Conservation (phyloP, 2,888 invertebrate species). For the Dendrolimus pini region DNA sequence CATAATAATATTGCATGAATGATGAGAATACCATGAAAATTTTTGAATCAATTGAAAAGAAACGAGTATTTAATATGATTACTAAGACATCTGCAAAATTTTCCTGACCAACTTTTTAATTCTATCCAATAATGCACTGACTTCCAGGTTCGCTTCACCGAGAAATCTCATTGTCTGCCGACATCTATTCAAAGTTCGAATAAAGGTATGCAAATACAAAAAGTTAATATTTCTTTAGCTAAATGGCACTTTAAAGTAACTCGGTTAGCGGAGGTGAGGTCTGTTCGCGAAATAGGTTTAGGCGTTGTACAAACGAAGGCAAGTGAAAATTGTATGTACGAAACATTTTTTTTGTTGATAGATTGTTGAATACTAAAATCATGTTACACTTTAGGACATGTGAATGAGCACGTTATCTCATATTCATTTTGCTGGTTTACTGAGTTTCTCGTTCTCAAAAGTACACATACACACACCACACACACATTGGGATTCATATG, state of each 20-base stretch:
- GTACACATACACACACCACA: no score
- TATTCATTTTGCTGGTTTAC: no score
- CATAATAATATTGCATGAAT: no score
- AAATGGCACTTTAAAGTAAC: constrained; percentile 50
- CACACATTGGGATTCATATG: no score
- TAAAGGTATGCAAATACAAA: constrained; percentile 48
- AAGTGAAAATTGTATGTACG: no score
- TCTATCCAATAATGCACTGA: background rate
- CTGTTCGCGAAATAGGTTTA: constrained; percentile 60
- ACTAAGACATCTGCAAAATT: constrained; percentile 7
- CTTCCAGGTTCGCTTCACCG: constrained; percentile 8
- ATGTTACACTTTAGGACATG: no score
- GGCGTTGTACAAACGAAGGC: background rate
- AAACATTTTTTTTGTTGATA: no score
- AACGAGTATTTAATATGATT: constrained; percentile 23
- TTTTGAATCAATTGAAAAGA: background rate
- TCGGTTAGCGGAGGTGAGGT: constrained; percentile 54
- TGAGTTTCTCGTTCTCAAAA: no score
- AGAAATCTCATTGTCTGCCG: constrained; percentile 7
- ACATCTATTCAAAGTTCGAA: constrained; percentile 17
- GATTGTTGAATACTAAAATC: no score
- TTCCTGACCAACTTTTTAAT: constrained; percentile 2
- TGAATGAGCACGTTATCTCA: no score
- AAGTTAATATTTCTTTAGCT: constrained; percentile 43
- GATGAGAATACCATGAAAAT: no score